Evolutionary conservation across 2,113 vertebrate genomes (phyloP), one percentile per base, ranked within the genome.

Genomic region (Perca fluviatilis): DNA sequence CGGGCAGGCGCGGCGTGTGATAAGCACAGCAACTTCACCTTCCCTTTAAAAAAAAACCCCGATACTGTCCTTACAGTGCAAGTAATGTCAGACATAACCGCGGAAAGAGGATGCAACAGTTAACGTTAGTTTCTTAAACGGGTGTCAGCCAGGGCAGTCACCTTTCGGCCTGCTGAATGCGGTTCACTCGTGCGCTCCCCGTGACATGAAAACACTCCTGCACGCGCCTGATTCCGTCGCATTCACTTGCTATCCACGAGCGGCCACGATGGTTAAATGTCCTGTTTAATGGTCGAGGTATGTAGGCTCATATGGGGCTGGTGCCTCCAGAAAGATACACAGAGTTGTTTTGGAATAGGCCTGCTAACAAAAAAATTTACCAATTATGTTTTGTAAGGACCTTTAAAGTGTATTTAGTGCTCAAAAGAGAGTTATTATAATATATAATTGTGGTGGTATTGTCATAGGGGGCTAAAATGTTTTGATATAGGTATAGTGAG

Each of bases 201-300:
- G 50, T 76, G 86, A 86, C 74, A 77, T 87, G 88, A 87, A 64
- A 86, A 89, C 89, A 82, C 56, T 79, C 73, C 23, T 5, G 67
- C 85, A 60, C 80, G 75, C 86, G 70, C 74, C 82, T 23, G 57
- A 30, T 66, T 63, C 78, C 78, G 62, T 40, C 86, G 77, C 84
- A 60, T 86, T 89, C 71, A 64, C 72, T 72, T 54, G 71, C 68
- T 54, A 33, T 64, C 66, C 74, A 23, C 79, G 81, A 88, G 86
- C 78, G 68, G 80, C 82, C 73, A 12, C 61, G 86, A 91, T 91
- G 91, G 84, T 87, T 90, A 84, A 86, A 93, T 92, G 88, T 91
- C 92, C 87, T 89, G 88, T 90, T 88, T 90, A 83, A 91, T 66
- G 83, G 84, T 90, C 74, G 70, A 93, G 92, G 92, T 92, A 91